A percentile compares a stretch with the other conserved stretches of the same genome.
Evolutionary conservation across 1,140 invertebrate genomes (phyloP).

Genomic region (Leptestheria dahalacensis): DNA sequence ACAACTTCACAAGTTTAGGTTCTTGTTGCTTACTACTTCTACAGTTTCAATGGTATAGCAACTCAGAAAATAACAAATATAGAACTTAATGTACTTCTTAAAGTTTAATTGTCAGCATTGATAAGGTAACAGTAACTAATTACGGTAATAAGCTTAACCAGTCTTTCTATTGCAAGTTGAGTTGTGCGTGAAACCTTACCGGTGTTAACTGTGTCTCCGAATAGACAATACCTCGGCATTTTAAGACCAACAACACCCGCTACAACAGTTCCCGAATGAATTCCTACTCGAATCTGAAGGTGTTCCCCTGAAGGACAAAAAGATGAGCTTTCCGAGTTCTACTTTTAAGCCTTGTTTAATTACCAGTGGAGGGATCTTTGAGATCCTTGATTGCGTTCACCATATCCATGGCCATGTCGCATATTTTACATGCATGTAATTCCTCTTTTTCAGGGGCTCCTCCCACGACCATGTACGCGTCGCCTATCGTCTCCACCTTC

Average conservation of each 20-base stretch:
- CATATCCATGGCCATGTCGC: constrained; percentile 94
- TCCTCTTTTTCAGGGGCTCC: constrained; percentile 78
- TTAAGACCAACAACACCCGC: constrained; percentile 89
- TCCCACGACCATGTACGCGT: constrained; percentile 93
- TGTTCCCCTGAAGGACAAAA: constrained; percentile 45
- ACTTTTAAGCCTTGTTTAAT: neutral
- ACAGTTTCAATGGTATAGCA: too few relatives aligned
- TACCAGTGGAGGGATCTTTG: constrained; percentile 77
- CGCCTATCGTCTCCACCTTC: constrained; percentile 90
- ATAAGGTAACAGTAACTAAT: too few relatives aligned
- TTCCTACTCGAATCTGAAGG: constrained; percentile 74
- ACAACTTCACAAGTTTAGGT: too few relatives aligned
- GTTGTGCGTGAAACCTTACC: too few relatives aligned
- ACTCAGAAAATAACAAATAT: too few relatives aligned
- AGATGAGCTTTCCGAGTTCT: neutral
- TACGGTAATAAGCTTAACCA: too few relatives aligned
- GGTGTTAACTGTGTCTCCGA: constrained; percentile 85
- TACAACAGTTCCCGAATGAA: constrained; percentile 78
- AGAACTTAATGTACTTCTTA: too few relatives aligned
- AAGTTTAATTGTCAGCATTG: too few relatives aligned
- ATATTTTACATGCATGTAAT: constrained; percentile 84
- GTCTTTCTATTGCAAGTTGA: neutral
- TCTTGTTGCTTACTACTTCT: too few relatives aligned
- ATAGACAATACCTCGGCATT: constrained; percentile 88
- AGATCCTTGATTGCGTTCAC: constrained; percentile 78